phyloP scores from a whole-genome alignment of 2,113 vertebrate genomes.

The Seriola dumerili region DNA sequence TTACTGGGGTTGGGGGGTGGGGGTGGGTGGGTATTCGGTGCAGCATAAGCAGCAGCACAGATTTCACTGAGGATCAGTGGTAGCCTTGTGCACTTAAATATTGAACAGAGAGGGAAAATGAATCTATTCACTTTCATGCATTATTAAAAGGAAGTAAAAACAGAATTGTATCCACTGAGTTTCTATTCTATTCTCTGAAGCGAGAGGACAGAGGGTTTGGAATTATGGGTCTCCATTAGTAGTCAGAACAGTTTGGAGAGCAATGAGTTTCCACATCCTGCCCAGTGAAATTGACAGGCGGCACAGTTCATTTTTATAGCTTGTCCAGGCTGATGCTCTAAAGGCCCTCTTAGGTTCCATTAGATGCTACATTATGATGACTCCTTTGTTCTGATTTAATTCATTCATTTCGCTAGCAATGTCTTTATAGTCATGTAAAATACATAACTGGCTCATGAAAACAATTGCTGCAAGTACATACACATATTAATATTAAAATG shows the following conservation, averaged over 20 bases:
- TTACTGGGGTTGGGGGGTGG: slow-evolving; percentile 43
- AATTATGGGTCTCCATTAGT: slow-evolving; percentile 60
- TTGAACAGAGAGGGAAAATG: slow-evolving; percentile 60
- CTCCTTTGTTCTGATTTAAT: slow-evolving; percentile 41
- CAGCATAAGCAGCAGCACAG: slow-evolving; percentile 39
- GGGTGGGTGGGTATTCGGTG: slow-evolving; percentile 48
- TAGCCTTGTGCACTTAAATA: slow-evolving; percentile 63
- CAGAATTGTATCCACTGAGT: slow-evolving; percentile 55
- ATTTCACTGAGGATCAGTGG: slow-evolving; percentile 44
- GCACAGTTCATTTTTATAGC: slow-evolving; percentile 42
- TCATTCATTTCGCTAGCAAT: neutral
- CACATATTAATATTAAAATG: slow-evolving; percentile 24
- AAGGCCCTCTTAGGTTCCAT: slow-evolving; percentile 40
- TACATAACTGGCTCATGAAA: neutral
- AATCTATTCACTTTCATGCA: slow-evolving; percentile 70
- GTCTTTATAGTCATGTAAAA: slow-evolving; percentile 15
- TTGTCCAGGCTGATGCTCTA: slow-evolving; percentile 27
- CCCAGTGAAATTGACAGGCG: slow-evolving; percentile 32
- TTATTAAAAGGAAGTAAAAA: slow-evolving; percentile 72
- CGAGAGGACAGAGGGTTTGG: slow-evolving; percentile 47
- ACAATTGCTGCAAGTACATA: neutral
- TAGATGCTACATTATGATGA: slow-evolving; percentile 23
- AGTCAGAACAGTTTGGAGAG: slow-evolving; percentile 25
- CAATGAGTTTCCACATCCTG: slow-evolving; percentile 51
- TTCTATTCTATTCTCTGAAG: slow-evolving; percentile 59